Percentiles rank a stretch among this genome's conserved stretches.
Evolutionary conservation across 2,888 invertebrate genomes (phyloP).

Genomic region (Drosophila anomelani): DNA sequence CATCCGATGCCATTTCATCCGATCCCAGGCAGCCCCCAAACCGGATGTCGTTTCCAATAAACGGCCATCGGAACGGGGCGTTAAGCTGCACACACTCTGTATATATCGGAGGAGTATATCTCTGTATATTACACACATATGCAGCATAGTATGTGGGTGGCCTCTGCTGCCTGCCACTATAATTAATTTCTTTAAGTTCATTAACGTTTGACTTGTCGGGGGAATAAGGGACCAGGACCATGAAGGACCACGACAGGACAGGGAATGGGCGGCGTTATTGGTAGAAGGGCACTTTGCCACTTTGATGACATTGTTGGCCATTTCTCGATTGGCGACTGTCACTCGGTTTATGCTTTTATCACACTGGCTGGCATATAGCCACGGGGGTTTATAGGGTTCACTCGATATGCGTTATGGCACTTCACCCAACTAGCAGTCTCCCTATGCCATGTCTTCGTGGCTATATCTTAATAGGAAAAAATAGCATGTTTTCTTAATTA

Average conservation of each 20-base stretch:
- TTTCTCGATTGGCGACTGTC: conserved; percentile 2
- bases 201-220: conserved; percentile 78
- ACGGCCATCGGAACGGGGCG: conserved; percentile 62
- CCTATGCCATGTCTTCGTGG: neutral
- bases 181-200: conserved; percentile 80
- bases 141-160: conserved; percentile 29
- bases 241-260: conserved; percentile 40
- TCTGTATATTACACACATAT: conserved; percentile 4
- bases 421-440: conserved; percentile 2
- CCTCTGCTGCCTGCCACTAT: conserved; percentile 60
- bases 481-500: neutral
- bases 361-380: conserved; percentile 3
- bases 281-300: conserved; percentile 34
- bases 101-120: neutral
- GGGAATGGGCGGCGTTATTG: conserved; percentile 60
- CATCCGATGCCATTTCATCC: conserved; percentile 46
- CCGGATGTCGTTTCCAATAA: conserved; percentile 79
- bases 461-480: neutral
- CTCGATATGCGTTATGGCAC: neutral
- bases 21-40: conserved; percentile 16
- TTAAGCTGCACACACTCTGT: conserved; percentile 50
- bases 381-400: neutral
- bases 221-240: conserved; percentile 40
- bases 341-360: conserved; percentile 19
- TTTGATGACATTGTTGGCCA: conserved; percentile 49